Evolutionary conservation across 2,888 invertebrate genomes (phyloP), one percentile per base, ranked within the genome.

Genomic region (Rhodophaea formosa): DNA sequence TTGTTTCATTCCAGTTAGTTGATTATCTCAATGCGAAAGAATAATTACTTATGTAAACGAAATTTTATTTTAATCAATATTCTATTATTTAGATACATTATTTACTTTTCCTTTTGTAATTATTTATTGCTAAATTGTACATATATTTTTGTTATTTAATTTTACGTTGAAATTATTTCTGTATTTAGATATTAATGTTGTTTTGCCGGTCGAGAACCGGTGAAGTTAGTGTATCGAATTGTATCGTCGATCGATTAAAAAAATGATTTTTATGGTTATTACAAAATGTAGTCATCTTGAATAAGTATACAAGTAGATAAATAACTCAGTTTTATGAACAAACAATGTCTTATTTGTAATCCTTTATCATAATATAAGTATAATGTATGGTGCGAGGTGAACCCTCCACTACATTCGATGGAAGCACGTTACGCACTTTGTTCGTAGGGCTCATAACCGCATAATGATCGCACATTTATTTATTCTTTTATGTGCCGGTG

Each of bases 141-240:
- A 90, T 90, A 89, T 87, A 79, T 82, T 86, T 86, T 90, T 89
- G 89, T 90, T 90, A 90, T 89, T 90, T 90, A 90, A 88, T 90
- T 88, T 87, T 89, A 88, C 80, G 81, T 86, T 84, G 3, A 77
- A 77, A 63, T 75, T 69, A 81, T 81, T 84, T 84, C 77, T 75
- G 68, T 77, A 77, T 74, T 74, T 68, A 76, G 77, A 68, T 70
- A 70, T 71, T 71, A 71, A 72, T 75, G 66, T 71, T 72, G 70
- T 73, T 72, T 71, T 61, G 64, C 62, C 62, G 59, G 53, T 66
- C 60, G 44, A 66, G 58, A 64, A 62, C 60, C 54, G 61, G 64
- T 59, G 61, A 57, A 42, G 32, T 32, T 8, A 32, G 32, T 8
- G 59, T 65, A 63, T 60, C 44, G 57, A 53, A 60, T 59, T 60